Percentiles rank a stretch among this genome's conserved stretches.
phyloP scores from a whole-genome alignment of 2,888 invertebrate genomes.

The Andrena haemorrhoa region DNA sequence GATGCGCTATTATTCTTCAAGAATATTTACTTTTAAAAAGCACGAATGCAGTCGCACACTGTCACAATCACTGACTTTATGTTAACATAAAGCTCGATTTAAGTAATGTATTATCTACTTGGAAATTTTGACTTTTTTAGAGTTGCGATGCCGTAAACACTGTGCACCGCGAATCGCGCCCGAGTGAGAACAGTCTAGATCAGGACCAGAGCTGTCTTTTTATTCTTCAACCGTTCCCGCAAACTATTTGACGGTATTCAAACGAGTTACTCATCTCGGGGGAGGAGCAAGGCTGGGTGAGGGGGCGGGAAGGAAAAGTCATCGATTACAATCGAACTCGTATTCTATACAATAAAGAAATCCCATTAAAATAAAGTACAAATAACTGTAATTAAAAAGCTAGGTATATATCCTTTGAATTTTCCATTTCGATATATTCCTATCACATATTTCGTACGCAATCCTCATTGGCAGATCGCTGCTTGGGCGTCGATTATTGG shows the following conservation, averaged over 20 bases:
- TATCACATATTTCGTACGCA: neutral
- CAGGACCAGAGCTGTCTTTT: constrained; percentile 9
- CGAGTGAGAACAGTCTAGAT: constrained; percentile 27
- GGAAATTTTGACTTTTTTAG: neutral
- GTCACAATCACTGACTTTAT: neutral
- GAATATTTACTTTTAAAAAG: neutral
- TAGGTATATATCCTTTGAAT: constrained; percentile 10
- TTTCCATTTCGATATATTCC: neutral
- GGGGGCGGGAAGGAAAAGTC: constrained; percentile 6
- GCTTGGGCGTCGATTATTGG: neutral
- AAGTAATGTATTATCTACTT: neutral
- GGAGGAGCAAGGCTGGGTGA: neutral
- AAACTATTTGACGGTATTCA: constrained; percentile 27
- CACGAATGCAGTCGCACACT: neutral
- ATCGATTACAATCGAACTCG: neutral
- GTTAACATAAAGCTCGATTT: neutral
- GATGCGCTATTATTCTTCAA: too few relatives aligned
- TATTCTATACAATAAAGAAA: too few relatives aligned
- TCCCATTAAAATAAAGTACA: neutral
- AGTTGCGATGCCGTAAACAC: neutral
- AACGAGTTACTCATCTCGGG: neutral
- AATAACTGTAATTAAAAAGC: neutral
- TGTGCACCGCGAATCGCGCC: constrained; percentile 17
- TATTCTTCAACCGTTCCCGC: constrained; percentile 43
- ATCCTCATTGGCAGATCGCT: neutral